phyloP scores from a whole-genome alignment of 2,888 invertebrate species.

The Eledone cirrhosa region DNA sequence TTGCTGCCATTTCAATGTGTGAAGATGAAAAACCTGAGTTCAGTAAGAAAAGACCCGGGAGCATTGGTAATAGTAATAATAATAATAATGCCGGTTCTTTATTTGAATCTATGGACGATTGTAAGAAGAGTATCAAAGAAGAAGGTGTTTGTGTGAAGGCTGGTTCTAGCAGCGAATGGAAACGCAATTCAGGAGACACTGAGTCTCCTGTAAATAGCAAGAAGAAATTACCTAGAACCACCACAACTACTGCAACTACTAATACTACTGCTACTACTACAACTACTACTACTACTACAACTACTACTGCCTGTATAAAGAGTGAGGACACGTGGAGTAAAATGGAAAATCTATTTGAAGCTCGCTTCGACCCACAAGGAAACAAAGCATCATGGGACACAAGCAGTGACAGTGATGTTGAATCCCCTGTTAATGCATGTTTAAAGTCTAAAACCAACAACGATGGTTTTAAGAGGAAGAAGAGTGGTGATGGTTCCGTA shows the following conservation, averaged over 20 bases:
- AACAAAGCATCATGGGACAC: constrained; percentile 61
- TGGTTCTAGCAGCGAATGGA: constrained; percentile 31
- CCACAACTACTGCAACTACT: too few relatives aligned
- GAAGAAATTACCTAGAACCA: not conserved
- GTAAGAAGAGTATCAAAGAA: constrained; percentile 40
- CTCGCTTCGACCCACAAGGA: constrained; percentile 45
- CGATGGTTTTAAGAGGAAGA: constrained; percentile 27
- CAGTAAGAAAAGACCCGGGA: constrained; percentile 4
- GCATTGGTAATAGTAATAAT: not conserved
- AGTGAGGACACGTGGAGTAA: constrained; percentile 53
- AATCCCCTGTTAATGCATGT: constrained; percentile 42
- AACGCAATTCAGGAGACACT: not conserved
- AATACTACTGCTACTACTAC: too few relatives aligned
- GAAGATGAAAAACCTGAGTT: constrained; percentile 4
- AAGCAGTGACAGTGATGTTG: constrained; percentile 57
- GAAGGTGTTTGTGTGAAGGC: constrained; percentile 33
- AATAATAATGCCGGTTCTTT: not conserved
- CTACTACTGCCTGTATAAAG: not conserved
- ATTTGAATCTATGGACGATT: constrained; percentile 38
- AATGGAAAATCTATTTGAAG: constrained; percentile 52
- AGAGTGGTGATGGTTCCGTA: not conserved
- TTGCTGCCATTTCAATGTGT: not conserved
- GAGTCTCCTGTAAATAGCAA: constrained; percentile 28
- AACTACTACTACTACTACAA: too few relatives aligned
- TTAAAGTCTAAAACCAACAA: constrained; percentile 36